A percentile compares a stretch with the other conserved stretches of the same genome.
Evolutionary conservation across 2,797 vertebrate species (phyloP).

Genomic region (Chanos chanos): DNA sequence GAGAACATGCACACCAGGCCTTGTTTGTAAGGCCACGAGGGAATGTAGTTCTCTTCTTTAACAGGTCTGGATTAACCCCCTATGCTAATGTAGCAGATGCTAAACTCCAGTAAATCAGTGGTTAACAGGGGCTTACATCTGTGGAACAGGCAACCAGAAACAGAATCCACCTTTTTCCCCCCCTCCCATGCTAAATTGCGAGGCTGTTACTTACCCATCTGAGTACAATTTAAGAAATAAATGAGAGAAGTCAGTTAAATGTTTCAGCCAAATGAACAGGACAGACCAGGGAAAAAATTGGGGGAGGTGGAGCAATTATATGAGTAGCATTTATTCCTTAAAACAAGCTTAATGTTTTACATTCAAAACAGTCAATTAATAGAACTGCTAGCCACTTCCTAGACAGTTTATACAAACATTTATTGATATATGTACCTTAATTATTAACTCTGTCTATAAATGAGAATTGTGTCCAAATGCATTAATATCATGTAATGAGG

Average conservation of each 20-base stretch:
- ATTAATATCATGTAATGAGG: too few species aligned
- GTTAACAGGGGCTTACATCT: constrained; percentile 58
- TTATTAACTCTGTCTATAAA: too few species aligned
- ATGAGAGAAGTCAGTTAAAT: constrained; percentile 43
- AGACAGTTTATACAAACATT: too few species aligned
- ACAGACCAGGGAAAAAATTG: neutral
- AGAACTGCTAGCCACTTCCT: too few species aligned
- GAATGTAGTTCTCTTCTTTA: constrained; percentile 60
- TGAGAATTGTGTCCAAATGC: too few species aligned
- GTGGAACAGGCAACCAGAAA: constrained; percentile 54
- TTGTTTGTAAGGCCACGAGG: constrained; percentile 52
- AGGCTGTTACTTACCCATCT: constrained; percentile 64
- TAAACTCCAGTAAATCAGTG: constrained; percentile 65
- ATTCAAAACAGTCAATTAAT: too few species aligned
- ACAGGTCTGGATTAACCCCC: constrained; percentile 65
- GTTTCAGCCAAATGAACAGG: constrained; percentile 36
- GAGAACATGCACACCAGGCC: constrained; percentile 65
- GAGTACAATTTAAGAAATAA: constrained; percentile 52
- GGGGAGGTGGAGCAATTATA: neutral
- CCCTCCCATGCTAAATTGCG: constrained; percentile 52
- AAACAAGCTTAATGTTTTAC: too few species aligned
- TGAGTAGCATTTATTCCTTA: too few species aligned
- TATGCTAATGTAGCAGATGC: constrained; percentile 70
- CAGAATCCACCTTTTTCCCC: constrained; percentile 52
- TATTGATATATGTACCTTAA: too few species aligned